Conservation (phyloP, 2,797 vertebrate genomes). For the Meda fulgida region DNA sequence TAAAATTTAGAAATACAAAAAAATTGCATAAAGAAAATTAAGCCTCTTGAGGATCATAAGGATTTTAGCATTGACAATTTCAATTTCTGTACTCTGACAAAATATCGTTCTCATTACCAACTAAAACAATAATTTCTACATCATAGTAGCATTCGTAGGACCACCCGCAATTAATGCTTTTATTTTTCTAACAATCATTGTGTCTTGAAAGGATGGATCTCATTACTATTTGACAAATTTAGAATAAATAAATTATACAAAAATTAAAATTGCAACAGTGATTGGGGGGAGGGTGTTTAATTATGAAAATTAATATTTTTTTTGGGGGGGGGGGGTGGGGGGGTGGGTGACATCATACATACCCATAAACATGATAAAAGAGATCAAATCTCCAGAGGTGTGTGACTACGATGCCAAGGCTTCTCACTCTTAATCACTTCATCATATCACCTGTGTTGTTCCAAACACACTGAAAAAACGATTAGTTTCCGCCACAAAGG, state of each 20-base stretch:
- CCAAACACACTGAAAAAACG: conserved; percentile 18
- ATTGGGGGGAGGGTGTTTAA: background rate
- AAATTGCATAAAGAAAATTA: background rate
- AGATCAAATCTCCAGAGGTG: background rate
- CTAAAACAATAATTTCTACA: background rate
- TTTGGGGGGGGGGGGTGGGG: no score
- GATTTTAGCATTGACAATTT: background rate
- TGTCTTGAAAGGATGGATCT: background rate
- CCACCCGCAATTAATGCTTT: background rate
- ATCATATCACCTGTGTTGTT: conserved; percentile 17
- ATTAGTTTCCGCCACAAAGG: conserved; percentile 46
- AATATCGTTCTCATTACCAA: no score
- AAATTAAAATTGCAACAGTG: background rate
- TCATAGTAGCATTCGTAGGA: background rate
- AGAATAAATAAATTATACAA: background rate
- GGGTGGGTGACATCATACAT: background rate
- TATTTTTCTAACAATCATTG: background rate
- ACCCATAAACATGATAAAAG: background rate
- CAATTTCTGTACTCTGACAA: background rate
- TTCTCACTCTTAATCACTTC: conserved; percentile 44
- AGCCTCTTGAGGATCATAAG: background rate
- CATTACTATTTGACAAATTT: background rate
- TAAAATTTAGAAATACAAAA: background rate
- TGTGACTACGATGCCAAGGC: background rate
- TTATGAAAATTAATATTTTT: background rate